Conservation (phyloP, 2,888 invertebrate species). For the Drosophila colorata region DNA sequence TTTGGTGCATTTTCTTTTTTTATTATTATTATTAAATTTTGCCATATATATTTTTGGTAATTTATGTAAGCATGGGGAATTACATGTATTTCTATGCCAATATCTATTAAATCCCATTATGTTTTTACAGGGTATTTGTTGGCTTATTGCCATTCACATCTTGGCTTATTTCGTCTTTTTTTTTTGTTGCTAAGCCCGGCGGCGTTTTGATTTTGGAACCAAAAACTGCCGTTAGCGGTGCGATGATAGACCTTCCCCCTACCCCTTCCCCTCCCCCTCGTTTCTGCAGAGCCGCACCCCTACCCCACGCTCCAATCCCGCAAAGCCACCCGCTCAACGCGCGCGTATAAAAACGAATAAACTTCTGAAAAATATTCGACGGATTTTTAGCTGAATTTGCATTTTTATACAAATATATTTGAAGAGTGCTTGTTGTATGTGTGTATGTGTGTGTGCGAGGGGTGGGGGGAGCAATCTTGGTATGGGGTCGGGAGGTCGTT, state of each 20-base stretch:
- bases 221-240: slow-evolving; percentile 66
- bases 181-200: slow-evolving; percentile 50
- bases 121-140: slow-evolving; percentile 19
- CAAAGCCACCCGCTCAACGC: slow-evolving; percentile 46
- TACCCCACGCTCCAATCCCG: slow-evolving; percentile 22
- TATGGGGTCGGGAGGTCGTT: slow-evolving; percentile 41
- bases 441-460: slow-evolving; percentile 3
- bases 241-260: slow-evolving; percentile 42
- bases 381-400: slow-evolving; percentile 82
- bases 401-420: slow-evolving; percentile 83
- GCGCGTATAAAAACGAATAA: slow-evolving; percentile 61
- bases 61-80: too few species aligned
- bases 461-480: slow-evolving; percentile 17
- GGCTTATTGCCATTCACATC: not conserved
- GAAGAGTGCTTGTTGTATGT: slow-evolving; percentile 70
- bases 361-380: slow-evolving; percentile 76
- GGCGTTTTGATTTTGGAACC: slow-evolving; percentile 76
- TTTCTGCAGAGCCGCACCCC: not conserved
- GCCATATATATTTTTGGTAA: too few species aligned
- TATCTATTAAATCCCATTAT: too few species aligned
- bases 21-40: too few species aligned
- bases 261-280: not conserved
- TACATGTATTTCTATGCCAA: too few species aligned
- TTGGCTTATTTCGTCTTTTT: slow-evolving; percentile 11
- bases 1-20: too few species aligned